Percentiles rank a stretch among this genome's conserved stretches.
These are phyloP conservation scores for Calyptomena viridis DNA, from an alignment of 2,113 vertebrate species.

Conservation along the genomic window DNA sequence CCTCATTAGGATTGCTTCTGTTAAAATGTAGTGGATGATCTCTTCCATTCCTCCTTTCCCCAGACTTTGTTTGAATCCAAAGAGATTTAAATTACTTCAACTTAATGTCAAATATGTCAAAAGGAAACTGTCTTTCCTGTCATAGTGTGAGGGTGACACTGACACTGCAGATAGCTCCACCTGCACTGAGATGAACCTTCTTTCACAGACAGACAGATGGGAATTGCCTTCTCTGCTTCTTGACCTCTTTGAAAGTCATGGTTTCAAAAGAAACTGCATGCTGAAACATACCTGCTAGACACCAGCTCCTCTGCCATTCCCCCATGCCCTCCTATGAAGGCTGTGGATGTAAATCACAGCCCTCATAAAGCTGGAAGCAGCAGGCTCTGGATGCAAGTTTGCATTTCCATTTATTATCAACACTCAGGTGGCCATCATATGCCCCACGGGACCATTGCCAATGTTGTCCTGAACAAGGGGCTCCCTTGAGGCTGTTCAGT, in stretches of 20 bases:
- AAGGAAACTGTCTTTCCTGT: constrained; percentile 9
- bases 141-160: background rate
- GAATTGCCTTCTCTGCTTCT: constrained; percentile 7
- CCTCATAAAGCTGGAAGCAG: background rate
- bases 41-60: background rate
- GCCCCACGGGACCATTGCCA: background rate
- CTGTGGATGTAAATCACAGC: background rate
- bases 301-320: background rate
- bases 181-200: background rate
- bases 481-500: background rate
- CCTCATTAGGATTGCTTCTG: background rate
- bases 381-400: background rate
- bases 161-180: background rate
- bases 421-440: background rate
- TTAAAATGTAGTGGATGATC: background rate
- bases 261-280: background rate
- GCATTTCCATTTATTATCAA: background rate
- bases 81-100: constrained; percentile 31
- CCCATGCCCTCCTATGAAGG: background rate
- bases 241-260: background rate
- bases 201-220: background rate
- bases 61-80: constrained; percentile 17
- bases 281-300: background rate
- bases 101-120: constrained; percentile 31
- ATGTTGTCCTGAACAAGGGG: background rate